These are phyloP conservation scores for Eueremaeus valkanovi DNA, from an alignment of 2,888 invertebrate species.

Conservation along the genomic window DNA sequence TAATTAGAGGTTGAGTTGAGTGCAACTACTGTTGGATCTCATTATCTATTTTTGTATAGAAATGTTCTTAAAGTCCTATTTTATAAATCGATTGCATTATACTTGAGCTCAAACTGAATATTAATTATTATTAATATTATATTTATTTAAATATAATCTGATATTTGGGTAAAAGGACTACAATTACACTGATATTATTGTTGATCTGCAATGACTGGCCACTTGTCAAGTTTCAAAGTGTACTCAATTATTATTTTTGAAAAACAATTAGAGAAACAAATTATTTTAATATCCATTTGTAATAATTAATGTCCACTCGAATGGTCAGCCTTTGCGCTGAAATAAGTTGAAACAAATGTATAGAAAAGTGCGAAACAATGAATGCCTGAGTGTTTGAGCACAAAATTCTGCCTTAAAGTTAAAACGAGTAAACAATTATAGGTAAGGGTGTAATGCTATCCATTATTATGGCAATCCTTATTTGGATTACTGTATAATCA, in stretches of 20 bases:
- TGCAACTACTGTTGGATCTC: slow-evolving; percentile 21
- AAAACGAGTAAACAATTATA: background rate
- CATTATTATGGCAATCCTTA: background rate
- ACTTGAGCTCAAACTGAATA: slow-evolving; percentile 4
- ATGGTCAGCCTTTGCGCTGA: background rate
- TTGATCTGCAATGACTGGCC: background rate
- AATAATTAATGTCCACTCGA: background rate
- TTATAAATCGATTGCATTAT: slow-evolving; percentile 1
- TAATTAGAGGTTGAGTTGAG: slow-evolving; percentile 5
- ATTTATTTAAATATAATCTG: background rate
- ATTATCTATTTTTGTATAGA: slow-evolving; percentile 32
- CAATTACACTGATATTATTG: background rate
- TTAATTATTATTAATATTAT: background rate
- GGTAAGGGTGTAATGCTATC: background rate
- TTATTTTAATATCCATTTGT: too few species aligned
- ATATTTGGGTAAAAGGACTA: background rate
- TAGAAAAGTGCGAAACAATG: background rate
- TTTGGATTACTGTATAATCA: background rate
- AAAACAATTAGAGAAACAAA: too few species aligned
- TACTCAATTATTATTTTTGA: background rate
- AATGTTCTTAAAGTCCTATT: background rate
- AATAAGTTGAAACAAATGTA: background rate
- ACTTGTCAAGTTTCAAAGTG: background rate
- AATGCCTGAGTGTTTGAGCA: slow-evolving; percentile 15
- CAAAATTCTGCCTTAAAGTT: slow-evolving; percentile 22